Evolutionary conservation across 2,797 vertebrate genomes (phyloP), one percentile per base, ranked within the genome.

Genomic region (Moxostoma hubbsi): DNA sequence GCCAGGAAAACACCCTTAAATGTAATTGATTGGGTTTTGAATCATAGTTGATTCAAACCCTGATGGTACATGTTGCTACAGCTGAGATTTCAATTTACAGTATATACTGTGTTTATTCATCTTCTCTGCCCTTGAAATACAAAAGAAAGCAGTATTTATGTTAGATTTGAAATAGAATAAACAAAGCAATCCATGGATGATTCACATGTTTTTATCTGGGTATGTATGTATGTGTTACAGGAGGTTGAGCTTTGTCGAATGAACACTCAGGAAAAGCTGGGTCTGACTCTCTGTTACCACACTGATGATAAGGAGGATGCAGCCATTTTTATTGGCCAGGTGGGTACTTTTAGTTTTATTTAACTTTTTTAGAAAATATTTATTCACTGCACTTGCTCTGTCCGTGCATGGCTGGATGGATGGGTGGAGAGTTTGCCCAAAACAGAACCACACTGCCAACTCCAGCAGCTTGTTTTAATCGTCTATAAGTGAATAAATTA

Each of bases 271-370:
- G 97, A 99, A 89, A 98, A 97, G 88, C 92, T 99, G 62, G 97
- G 97, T 6, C 90, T 99, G 87, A 99, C 97, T 8, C 93, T 99
- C 65, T 99, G 97, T 83, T 98, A 99, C 91, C 92, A 96, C 77
- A 99, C 97, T 0, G 97, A 98, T 62, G 96, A 99, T 5, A 97
- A 99, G 82, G 97, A 98, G 79, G 97, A 98, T 89, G 93, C 81
- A 0, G 95, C 94, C 74, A 99, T 99, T 89, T 98, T 98, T 84
- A 95, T 99, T 86, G 96, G 97, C 1, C 94, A 97, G 95, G 97
- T 98, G 86, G 88, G 90, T 77, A 51, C 0, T 0, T 54, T 58
- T 54, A 15, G 18, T 7, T 51, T 1, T 18, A 51, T 71, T 5
- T 72, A 5, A 16, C 18, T 36, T 9, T 9, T 62, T 5, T 45